A percentile compares a stretch with the other conserved stretches of the same genome.
phyloP scores from a whole-genome alignment of 1,140 invertebrate genomes.

The Zaprionus lachaisei region DNA sequence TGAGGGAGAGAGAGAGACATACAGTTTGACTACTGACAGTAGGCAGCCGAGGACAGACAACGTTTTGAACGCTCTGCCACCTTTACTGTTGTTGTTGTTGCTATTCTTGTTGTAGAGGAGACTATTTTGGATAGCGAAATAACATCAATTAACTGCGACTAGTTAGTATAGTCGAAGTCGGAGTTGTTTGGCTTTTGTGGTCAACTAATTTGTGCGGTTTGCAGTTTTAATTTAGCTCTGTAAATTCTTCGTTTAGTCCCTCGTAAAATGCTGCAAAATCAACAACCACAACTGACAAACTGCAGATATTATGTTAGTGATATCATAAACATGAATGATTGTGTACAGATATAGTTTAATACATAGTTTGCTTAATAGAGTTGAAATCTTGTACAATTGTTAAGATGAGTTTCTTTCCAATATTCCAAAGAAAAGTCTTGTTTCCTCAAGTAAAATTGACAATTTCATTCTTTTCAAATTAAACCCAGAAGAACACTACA shows the following conservation, averaged over 20 bases:
- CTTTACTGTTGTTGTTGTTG: background rate
- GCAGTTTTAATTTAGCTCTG: conserved; percentile 62
- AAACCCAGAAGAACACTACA: no score
- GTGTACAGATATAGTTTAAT: no score
- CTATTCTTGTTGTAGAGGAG: conserved; percentile 17
- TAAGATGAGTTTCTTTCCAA: no score
- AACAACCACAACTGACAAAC: background rate
- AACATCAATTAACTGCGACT: conserved; percentile 76
- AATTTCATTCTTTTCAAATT: no score
- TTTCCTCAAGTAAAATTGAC: no score
- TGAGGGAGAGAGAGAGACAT: background rate
- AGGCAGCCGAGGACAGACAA: conserved; percentile 43
- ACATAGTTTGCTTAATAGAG: no score
- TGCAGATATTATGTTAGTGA: background rate
- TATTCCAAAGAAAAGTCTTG: no score
- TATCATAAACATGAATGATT: background rate
- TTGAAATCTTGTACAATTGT: no score
- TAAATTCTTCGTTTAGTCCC: conserved; percentile 1
- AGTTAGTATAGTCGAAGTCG: conserved; percentile 60
- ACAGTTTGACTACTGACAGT: conserved; percentile 18
- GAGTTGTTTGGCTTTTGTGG: conserved; percentile 59
- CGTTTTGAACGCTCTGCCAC: conserved; percentile 19
- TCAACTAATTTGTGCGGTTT: conserved; percentile 65
- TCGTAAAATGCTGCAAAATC: background rate
- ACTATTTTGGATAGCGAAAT: conserved; percentile 60